A percentile compares a stretch with the other conserved stretches of the same genome.
Conservation (phyloP, 2,888 invertebrate species). For the Seira ritae region DNA sequence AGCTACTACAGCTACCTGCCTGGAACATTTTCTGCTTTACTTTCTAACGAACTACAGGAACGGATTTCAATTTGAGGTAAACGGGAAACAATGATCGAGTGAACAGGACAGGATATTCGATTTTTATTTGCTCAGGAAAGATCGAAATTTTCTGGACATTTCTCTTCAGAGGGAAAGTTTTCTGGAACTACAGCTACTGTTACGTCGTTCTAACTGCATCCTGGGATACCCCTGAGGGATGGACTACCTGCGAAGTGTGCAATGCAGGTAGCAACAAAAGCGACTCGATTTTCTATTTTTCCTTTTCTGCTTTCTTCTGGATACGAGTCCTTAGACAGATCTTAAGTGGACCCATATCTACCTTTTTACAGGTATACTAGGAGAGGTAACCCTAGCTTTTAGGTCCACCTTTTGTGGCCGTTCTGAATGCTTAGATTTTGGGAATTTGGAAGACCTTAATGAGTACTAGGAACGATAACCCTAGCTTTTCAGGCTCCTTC, state of each 20-base stretch:
- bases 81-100: no score
- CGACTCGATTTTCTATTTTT: background rate
- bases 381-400: slow-evolving; percentile 44
- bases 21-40: background rate
- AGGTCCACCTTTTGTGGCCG: slow-evolving; percentile 9
- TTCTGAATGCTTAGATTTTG: background rate
- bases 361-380: slow-evolving; percentile 31
- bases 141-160: no score
- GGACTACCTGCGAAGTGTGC: slow-evolving; percentile 48
- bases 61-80: no score
- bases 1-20: slow-evolving; percentile 7
- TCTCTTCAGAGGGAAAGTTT: no score
- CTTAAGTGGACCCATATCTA: background rate
- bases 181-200: background rate
- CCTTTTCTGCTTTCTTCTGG: slow-evolving; percentile 9
- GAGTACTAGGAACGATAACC: slow-evolving; percentile 53
- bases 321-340: background rate
- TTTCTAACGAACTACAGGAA: background rate
- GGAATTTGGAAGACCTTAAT: background rate
- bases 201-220: slow-evolving; percentile 31
- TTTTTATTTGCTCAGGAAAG: no score
- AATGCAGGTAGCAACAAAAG: slow-evolving; percentile 39
- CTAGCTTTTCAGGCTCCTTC: slow-evolving; percentile 51
- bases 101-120: no score
- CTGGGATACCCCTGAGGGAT: background rate